Conservation (phyloP, 2,113 vertebrate genomes). For the Pachyramphus minor region DNA sequence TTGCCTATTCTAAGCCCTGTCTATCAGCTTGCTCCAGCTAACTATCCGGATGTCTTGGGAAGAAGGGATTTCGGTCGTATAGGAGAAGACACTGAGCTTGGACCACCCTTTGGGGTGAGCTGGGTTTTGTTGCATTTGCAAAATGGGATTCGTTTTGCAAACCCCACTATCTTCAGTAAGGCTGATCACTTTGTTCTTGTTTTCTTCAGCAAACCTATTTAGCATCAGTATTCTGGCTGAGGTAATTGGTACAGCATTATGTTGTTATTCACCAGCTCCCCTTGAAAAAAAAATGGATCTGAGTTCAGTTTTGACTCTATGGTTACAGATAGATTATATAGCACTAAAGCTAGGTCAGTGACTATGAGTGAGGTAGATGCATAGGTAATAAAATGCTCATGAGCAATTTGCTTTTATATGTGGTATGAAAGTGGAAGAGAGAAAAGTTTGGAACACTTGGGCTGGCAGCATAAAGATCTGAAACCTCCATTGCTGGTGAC, state of each 20-base stretch:
- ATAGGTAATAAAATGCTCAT: neutral
- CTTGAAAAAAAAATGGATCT: neutral
- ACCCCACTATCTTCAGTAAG: neutral
- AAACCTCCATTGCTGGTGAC: neutral
- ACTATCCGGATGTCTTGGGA: neutral
- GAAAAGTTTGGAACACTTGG: neutral
- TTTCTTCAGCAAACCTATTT: neutral
- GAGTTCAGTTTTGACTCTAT: neutral
- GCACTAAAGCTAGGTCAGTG: neutral
- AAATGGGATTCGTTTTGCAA: neutral
- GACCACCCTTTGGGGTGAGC: neutral
- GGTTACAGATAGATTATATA: neutral
- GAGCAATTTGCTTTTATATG: neutral
- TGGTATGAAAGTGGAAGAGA: neutral
- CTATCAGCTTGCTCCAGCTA: neutral
- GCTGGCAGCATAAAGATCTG: neutral
- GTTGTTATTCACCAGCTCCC: neutral
- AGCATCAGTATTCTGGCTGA: neutral
- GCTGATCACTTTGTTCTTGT: neutral
- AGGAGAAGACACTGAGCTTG: neutral
- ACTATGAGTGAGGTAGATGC: neutral
- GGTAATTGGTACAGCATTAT: neutral
- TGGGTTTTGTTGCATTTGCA: neutral
- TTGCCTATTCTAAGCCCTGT: fast-evolving
- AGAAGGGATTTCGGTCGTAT: neutral